These are phyloP conservation scores for Gymnothorax javanicus DNA, from an alignment of 2,797 vertebrate species.

Conservation along the genomic window DNA sequence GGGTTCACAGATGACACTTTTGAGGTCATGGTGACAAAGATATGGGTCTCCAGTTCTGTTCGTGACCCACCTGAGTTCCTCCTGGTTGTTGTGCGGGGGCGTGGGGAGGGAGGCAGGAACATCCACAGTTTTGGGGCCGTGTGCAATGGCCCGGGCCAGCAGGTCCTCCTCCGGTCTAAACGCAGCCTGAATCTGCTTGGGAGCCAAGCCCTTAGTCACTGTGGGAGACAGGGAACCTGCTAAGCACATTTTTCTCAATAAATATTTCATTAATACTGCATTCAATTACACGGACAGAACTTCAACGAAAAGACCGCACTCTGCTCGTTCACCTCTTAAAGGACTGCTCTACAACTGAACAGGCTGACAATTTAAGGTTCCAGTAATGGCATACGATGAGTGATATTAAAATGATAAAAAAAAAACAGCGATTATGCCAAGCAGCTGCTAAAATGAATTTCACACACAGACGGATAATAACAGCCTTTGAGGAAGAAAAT, in stretches of 20 bases:
- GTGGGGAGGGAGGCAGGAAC: conserved; percentile 97
- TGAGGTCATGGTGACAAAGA: too few relatives aligned
- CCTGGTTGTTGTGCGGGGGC: conserved; percentile 97
- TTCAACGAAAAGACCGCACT: not conserved
- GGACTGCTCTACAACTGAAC: not conserved
- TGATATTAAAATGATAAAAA: not conserved
- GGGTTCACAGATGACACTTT: too few relatives aligned
- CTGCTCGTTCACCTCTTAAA: not conserved
- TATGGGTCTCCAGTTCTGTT: not conserved
- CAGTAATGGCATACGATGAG: not conserved
- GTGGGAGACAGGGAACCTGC: not conserved
- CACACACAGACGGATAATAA: not conserved
- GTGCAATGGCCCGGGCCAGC: conserved; percentile 87
- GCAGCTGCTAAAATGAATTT: not conserved
- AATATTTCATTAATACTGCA: not conserved
- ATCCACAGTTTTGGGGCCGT: conserved; percentile 96
- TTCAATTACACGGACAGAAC: not conserved
- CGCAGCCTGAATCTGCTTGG: conserved; percentile 88
- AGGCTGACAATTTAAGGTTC: not conserved
- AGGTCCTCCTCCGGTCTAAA: conserved; percentile 93
- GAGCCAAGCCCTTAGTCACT: conserved; percentile 91
- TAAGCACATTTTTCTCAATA: not conserved
- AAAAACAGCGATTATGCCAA: not conserved
- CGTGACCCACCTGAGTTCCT: conserved; percentile 86
- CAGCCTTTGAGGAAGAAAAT: not conserved